Base-by-base conservation (phyloP, 2,797 vertebrate species). In the Carduelis carduelis region DNA sequence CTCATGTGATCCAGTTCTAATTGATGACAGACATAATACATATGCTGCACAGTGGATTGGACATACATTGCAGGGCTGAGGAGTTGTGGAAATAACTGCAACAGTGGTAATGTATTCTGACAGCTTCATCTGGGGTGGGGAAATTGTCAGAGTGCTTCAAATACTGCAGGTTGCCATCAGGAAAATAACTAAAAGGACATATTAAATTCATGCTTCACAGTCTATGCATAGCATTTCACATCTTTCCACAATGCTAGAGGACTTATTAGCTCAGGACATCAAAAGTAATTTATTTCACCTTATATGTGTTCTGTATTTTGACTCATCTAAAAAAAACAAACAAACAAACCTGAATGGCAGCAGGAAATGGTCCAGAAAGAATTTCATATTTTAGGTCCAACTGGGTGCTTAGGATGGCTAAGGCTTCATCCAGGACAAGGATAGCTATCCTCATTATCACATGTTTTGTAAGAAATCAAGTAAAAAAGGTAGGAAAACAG, bases 171-270 rank as follows among this genome's bases (percentile, higher is more conserved):
- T 93, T 89, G 60, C 75, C 71, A 53, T 80, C 49, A 80, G 72
- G 69, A 95, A 94, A 93, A 87, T 56, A 82, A 87, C 37, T 46
- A 82, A 88, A 94, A 93, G 22, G 49, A 85, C 68, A 41, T 83
- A 71, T 74, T 69, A 86, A 74, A 93, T 89, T 93, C 47, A 82
- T 87, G 80, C 41, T 89, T 94, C 81, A 90, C 43, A 87, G 41
- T 77, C 56, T 87, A 69, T 11, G 34, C 18, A 68, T 53, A 80
- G n/a, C 14, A 55, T 75, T 91, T 87, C 39, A 28, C 55, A 37
- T 66, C 37, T 66, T 83, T 64, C 39, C 41, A 65, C 34, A 46
- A 32, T 15, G 59, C 50, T 78, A 57, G 79, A 95, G 39, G 64
- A 93, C 37, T 61, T 32, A 65, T 80, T 71, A 91, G 47, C 64